Evolutionary conservation across 2,113 vertebrate species (phyloP), one percentile per base, ranked within the genome.

Genomic region (Channa maculata): DNA sequence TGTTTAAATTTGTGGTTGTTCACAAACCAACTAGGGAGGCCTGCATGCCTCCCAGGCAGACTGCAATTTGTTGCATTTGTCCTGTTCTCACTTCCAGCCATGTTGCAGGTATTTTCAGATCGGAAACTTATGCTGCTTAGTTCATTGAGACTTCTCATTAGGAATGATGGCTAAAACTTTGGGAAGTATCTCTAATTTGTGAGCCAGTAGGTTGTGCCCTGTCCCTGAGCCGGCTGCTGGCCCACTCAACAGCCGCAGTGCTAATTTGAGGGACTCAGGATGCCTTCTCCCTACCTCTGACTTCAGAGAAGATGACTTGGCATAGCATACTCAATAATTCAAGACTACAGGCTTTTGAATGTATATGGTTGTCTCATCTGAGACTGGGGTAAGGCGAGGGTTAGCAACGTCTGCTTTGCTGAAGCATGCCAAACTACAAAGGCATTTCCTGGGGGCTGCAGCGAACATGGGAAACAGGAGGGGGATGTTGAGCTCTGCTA

Each of bases 231-330:
- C 69, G 1, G 0, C 76, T 67, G 53, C 63, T 51, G 44, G 59
- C 83, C 60, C 75, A 6, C 60, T 76, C 53, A 12, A 59, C 77
- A 65, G 77, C 83, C 75, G 61, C 85, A 74, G 78, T 37, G 75
- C 75, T 86, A 79, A 87, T 88, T 86, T 89, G 68, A 88, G 88
- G 84, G 79, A 82, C 86, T 87, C 85, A 83, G 73, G 69, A 74
- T 65, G 78, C 71, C 72, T 84, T 75, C 62, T 48, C 80, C 38
- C 4, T 81, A 79, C 84, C 79, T 89, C 81, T 71, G 79, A 90
- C 91, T 88, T 91, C 89, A 90, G 88, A 93, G 86, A 82, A 79
- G 86, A 90, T 82, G 86, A 72, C 80, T 86, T 76, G 75, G 84
- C 85, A 61, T 70, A 58, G 77, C 77, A 5, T 53, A 3, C 64